These are phyloP conservation scores for Dasyprocta punctata DNA, from an alignment of 2,113 vertebrate species.

Conservation along the genomic window DNA sequence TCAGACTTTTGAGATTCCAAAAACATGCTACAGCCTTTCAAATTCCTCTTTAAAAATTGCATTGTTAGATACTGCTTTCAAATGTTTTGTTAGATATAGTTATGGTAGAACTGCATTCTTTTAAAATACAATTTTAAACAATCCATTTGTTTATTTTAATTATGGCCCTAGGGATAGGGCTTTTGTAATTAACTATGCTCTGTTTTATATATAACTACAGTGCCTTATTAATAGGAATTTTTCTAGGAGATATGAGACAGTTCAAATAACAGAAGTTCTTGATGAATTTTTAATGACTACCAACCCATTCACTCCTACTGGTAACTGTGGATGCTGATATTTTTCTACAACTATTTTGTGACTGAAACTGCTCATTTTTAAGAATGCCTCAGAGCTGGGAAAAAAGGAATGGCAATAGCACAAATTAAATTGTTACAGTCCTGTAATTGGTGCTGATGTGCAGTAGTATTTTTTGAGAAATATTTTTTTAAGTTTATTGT, in stretches of 20 bases:
- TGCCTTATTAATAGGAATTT: no score
- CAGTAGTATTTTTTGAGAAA: neutral
- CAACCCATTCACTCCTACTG: neutral
- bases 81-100: neutral
- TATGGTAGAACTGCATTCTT: no score
- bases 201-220: no score
- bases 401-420: neutral
- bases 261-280: neutral
- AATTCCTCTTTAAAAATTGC: neutral
- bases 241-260: neutral
- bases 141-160: no score
- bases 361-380: neutral
- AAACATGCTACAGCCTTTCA: neutral
- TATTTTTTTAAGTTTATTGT: neutral
- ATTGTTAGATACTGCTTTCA: neutral
- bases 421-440: neutral
- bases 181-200: no score
- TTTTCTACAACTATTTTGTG: neutral
- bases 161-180: no score
- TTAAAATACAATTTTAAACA: no score
- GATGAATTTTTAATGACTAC: neutral
- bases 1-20: neutral
- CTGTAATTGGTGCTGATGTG: neutral
- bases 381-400: neutral
- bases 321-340: neutral